A percentile compares a stretch with the other conserved stretches of the same genome.
Evolutionary conservation across 2,113 vertebrate genomes (phyloP).

Genomic region (Glareola pratincola): DNA sequence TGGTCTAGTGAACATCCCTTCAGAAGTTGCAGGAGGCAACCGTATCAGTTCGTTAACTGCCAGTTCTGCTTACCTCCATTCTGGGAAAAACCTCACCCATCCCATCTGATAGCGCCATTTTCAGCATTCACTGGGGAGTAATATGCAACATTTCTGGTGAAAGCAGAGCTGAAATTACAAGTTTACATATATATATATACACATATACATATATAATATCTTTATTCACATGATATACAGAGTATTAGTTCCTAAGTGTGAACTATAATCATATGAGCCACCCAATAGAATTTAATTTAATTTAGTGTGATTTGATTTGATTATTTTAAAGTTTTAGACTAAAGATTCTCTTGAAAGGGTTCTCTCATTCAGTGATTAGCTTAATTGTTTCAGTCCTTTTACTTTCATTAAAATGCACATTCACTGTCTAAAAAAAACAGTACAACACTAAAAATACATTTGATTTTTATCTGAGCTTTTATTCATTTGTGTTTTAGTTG

Average conservation of each 20-base stretch:
- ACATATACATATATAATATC: too few species aligned
- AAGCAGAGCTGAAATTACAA: not conserved
- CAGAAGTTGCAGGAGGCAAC: not conserved
- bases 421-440: not conserved
- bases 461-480: not conserved
- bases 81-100: not conserved
- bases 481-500: not conserved
- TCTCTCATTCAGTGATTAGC: not conserved
- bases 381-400: not conserved
- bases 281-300: not conserved
- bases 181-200: not conserved
- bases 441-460: not conserved
- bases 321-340: not conserved
- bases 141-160: not conserved
- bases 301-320: not conserved
- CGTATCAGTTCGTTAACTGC: not conserved
- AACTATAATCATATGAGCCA: not conserved
- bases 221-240: not conserved
- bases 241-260: not conserved
- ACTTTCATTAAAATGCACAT: not conserved
- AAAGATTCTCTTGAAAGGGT: not conserved
- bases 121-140: not conserved
- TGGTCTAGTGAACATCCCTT: not conserved
- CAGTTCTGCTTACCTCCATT: not conserved
- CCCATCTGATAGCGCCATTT: not conserved